A percentile compares a stretch with the other conserved stretches of the same genome.
Evolutionary conservation across 2,888 invertebrate species (phyloP).

Genomic region (Anagyrus pseudococci): DNA sequence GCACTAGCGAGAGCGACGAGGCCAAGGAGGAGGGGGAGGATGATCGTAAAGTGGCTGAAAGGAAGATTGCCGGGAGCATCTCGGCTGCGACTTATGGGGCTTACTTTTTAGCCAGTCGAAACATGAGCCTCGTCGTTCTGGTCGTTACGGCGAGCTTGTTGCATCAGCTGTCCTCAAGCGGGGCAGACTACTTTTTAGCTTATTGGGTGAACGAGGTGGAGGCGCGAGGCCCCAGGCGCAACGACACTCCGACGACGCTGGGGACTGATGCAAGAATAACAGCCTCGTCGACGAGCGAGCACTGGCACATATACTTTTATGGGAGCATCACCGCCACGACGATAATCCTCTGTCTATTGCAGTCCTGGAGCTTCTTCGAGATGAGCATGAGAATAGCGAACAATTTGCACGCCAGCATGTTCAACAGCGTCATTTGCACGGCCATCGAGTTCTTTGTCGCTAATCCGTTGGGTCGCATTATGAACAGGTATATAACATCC

Average conservation of each 20-base stretch:
- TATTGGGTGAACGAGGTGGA: conserved; percentile 67
- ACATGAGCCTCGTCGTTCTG: conserved; percentile 43
- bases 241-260: conserved; percentile 30
- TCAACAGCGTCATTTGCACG: conserved; percentile 78
- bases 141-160: conserved; percentile 42
- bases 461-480: conserved; percentile 81
- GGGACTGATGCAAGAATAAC: conserved; percentile 7
- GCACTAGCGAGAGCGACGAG: neutral
- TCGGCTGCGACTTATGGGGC: conserved; percentile 42
- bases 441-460: conserved; percentile 87
- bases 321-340: conserved; percentile 59
- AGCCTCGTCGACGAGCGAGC: conserved; percentile 41
- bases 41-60: conserved; percentile 53
- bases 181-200: conserved; percentile 58
- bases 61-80: conserved; percentile 36
- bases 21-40: conserved; percentile 41
- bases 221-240: neutral
- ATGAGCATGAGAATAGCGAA: conserved; percentile 80
- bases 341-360: conserved; percentile 58
- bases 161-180: conserved; percentile 53
- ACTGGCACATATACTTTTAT: conserved; percentile 66
- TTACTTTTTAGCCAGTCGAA: conserved; percentile 52
- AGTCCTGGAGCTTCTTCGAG: conserved; percentile 65
- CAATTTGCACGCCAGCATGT: conserved; percentile 84
- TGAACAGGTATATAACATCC: conserved; percentile 68